Evolutionary conservation across 2,797 vertebrate species (phyloP).

Genomic region (Schizopygopsis pylzovi): DNA sequence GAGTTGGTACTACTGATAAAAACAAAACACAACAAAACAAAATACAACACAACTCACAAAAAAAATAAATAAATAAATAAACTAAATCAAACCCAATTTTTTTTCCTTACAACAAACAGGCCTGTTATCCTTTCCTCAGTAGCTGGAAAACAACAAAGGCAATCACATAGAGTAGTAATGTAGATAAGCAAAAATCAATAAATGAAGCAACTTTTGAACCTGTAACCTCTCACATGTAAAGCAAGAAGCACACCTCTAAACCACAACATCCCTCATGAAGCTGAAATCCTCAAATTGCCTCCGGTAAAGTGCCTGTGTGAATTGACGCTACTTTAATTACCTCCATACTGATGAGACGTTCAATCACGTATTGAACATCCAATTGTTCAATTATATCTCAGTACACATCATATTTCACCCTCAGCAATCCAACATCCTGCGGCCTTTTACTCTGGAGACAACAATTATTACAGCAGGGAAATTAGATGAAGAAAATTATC

Average conservation of each 20-base stretch:
- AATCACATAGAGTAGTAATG: background rate
- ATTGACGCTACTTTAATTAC: constrained; percentile 29
- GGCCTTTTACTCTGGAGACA: background rate
- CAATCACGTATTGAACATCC: constrained; percentile 4
- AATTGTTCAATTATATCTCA: constrained; percentile 27
- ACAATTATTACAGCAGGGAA: background rate
- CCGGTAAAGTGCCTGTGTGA: constrained; percentile 18
- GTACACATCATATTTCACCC: constrained; percentile 35
- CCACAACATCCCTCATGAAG: constrained; percentile 21
- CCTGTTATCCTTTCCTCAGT: constrained; percentile 1
- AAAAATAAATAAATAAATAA: background rate
- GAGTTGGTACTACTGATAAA: background rate
- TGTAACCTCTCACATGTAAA: constrained; percentile 22
- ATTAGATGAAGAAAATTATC: background rate
- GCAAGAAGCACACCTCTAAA: background rate
- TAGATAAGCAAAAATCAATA: constrained; percentile 11
- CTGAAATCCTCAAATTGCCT: constrained; percentile 11
- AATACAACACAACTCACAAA: background rate
- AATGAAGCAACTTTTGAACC: background rate
- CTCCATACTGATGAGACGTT: constrained; percentile 21
- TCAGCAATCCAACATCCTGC: constrained; percentile 23
- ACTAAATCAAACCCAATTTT: background rate
- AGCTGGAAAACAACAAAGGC: background rate
- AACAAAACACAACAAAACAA: background rate
- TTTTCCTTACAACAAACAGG: background rate